These are phyloP conservation scores for Pipistrellus pygmaeus DNA, from an alignment of 2,797 vertebrate species.

Conservation along the genomic window DNA sequence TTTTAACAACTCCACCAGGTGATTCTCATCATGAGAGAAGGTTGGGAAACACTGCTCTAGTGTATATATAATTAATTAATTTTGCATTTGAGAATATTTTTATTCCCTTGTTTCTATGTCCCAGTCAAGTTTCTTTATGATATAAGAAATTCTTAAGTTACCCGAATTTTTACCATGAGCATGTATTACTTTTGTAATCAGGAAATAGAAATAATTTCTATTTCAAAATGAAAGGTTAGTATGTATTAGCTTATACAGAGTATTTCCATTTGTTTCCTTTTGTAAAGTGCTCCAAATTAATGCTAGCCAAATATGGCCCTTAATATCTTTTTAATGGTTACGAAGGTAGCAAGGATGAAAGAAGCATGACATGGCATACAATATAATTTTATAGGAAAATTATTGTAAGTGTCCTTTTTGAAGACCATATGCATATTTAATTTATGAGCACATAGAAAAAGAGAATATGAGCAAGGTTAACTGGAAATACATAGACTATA, in stretches of 20 bases:
- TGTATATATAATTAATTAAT: not conserved
- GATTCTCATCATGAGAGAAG: too few relatives aligned
- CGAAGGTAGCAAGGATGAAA: not conserved
- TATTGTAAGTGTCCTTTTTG: slow-evolving; percentile 6
- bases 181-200: not conserved
- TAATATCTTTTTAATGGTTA: not conserved
- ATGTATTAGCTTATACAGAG: not conserved
- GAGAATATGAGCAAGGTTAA: not conserved
- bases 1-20: too few relatives aligned
- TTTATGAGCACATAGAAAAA: not conserved
- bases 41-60: too few relatives aligned
- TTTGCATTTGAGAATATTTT: not conserved
- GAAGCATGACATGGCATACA: not conserved
- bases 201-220: slow-evolving; percentile 21
- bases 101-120: not conserved
- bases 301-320: not conserved
- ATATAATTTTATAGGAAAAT: not conserved
- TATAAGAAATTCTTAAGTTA: not conserved
- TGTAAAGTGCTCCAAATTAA: not conserved
- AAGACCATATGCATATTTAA: not conserved
- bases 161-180: not conserved
- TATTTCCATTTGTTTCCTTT: not conserved
- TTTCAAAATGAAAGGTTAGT: slow-evolving; percentile 10
- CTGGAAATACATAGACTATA: not conserved
- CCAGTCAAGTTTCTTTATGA: not conserved